Evolutionary conservation across 2,888 invertebrate species (phyloP), one percentile per base, ranked within the genome.

Genomic region (Aplocera efformata): DNA sequence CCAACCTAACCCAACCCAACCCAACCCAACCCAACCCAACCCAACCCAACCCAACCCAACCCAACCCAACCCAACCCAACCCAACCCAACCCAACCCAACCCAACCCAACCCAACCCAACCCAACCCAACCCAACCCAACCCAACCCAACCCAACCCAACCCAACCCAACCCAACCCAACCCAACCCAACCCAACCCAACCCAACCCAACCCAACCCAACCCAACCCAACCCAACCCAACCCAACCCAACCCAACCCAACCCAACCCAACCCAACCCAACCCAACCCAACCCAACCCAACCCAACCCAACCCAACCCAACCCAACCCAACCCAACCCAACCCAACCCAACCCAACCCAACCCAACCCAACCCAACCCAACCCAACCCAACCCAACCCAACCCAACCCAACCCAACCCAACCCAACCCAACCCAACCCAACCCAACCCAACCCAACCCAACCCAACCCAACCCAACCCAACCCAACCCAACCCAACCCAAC

Each of bases 91-190:
- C 43, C 37, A 41, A 44, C 44, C 43, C 38, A 44, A 44, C 44
- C 48, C 42, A 44, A 44, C 44, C 44, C 42, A 44, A 44, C 44
- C 44, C 44, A 43, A 44, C 43, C 47, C 42, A 48, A 48, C 47
- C 47, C 42, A 48, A 48, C 47, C 47, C 42, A 48, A 48, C 47
- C 47, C 42, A 48, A 48, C 47, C 47, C 43, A 40, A 45, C 46
- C 40, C 33, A 46, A 48, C 48, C 49, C 46, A 49, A 49, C 49
- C 49, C 46, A 49, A 46, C 49, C 49, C 46, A 49, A 49, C 49
- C 49, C 46, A 49, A 49, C 49, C 49, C 46, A 49, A 49, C 49
- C 49, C 46, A 49, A 49, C 49, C 49, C 46, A 49, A 49, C 48
- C 48, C 43, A 48, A 41, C 41, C 41, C 34, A 41, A 41, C 41